Percentiles rank a stretch among this genome's conserved stretches.
phyloP scores from a whole-genome alignment of 2,888 invertebrate genomes.

The Chrysina gloriosa region DNA sequence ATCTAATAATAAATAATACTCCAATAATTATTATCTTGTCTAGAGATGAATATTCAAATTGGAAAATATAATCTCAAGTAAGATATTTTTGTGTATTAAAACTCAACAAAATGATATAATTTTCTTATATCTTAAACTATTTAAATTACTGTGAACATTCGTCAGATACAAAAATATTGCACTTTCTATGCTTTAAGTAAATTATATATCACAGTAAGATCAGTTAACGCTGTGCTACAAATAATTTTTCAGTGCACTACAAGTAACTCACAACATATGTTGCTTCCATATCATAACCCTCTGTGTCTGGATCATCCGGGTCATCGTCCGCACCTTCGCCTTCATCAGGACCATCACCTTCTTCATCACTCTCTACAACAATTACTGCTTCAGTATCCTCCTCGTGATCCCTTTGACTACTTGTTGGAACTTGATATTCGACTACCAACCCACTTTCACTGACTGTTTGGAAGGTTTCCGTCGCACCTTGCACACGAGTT shows the following conservation, averaged over 20 bases:
- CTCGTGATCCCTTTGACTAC: conserved; percentile 87
- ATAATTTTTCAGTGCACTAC: background rate
- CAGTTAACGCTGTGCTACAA: background rate
- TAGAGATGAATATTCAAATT: no score
- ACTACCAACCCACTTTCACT: conserved; percentile 74
- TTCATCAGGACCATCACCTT: conserved; percentile 69
- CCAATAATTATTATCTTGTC: no score
- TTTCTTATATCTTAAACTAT: no score
- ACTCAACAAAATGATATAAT: no score
- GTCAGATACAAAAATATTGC: background rate
- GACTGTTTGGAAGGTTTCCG: conserved; percentile 46
- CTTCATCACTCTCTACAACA: conserved; percentile 84
- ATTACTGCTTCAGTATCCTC: conserved; percentile 76
- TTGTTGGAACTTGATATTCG: conserved; percentile 88
- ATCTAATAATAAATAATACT: no score
- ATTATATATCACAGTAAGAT: no score
- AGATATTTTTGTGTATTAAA: background rate
- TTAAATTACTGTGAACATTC: no score
- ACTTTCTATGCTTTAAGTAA: no score
- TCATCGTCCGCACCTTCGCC: conserved; percentile 68
- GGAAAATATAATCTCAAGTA: no score
- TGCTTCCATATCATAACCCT: conserved; percentile 70
- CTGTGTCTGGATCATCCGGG: conserved; percentile 69
- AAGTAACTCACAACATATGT: conserved; percentile 44
- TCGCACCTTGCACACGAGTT: conserved; percentile 64